Evolutionary conservation across 2,113 vertebrate species (phyloP), one percentile per base, ranked within the genome.

Genomic region (Indicator indicator): DNA sequence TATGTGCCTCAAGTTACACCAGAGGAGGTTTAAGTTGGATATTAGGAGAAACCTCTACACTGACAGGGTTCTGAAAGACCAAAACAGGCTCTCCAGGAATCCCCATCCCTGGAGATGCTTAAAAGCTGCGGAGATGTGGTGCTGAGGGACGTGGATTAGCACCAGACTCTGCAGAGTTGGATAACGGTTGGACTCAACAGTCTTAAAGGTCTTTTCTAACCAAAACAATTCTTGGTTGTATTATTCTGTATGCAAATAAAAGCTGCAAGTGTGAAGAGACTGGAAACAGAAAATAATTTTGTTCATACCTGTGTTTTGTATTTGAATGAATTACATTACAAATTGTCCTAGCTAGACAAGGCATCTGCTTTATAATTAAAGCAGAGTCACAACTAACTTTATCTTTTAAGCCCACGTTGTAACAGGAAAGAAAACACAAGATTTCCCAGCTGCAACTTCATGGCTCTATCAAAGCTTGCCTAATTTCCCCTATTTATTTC

Each of bases 351-450:
- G 74, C 58, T 72, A 71, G 94, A 74, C 60, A 64, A 91, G 83
- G 71, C 40, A 55, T 27, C 68, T 87, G 62, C 40, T 79, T 75
- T 55, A 60, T 92, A 96, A 96, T 96, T 97, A 97, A 96, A 83
- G 96, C 24, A 94, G 85, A 92, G 69, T 56, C 79, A 78, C 69
- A 80, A 91, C 52, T 62, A 80, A 84, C 72, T 36, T 96, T 80
- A 88, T 76, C 88, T 89, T 75, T 90, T 86, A 94, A 91, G 92
- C 93, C 44, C 69, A 92, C 74, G 59, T 84, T 93, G 70, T 79
- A 86, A 88, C 16, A 91, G 93, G 81, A 94, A 95, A 72, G 46
- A 90, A 96, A 94, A 89, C 58, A 27, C 75, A 89, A 81, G 50
- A 69, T 40, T 83, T 91, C 73, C 93, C 80, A 93, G 76, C 89